A percentile compares a stretch with the other conserved stretches of the same genome.
Evolutionary conservation across 2,113 vertebrate species (phyloP).

Genomic region (Cygnus buccinator): DNA sequence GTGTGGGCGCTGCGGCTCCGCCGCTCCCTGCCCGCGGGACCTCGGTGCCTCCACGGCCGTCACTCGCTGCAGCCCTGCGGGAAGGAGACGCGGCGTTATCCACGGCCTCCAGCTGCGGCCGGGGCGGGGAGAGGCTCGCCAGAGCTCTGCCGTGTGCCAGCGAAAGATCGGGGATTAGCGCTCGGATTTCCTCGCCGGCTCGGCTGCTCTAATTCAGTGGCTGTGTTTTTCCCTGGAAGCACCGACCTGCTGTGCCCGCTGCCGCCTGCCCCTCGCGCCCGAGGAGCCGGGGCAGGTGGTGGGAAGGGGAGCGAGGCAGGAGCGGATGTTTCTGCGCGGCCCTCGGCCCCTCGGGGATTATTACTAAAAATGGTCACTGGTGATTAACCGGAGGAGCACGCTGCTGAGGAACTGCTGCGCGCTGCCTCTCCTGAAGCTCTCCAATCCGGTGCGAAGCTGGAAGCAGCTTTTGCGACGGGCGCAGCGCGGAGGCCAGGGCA

Average conservation of each 20-base stretch:
- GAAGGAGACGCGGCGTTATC: conserved; percentile 54
- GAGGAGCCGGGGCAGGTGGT: conserved; percentile 24
- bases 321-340: conserved; percentile 10
- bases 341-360: not conserved
- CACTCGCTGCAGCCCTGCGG: conserved; percentile 30
- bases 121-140: not conserved
- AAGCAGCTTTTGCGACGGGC: not conserved
- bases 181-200: conserved; percentile 26
- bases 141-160: conserved; percentile 24
- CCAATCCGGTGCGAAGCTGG: not conserved
- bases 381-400: not conserved
- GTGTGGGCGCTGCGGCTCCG: too few relatives aligned
- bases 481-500: not conserved
- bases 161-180: conserved; percentile 48
- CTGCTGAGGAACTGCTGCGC: not conserved
- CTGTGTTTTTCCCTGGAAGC: not conserved
- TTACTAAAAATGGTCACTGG: conserved; percentile 56
- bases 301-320: conserved; percentile 9
- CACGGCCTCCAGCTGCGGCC: conserved; percentile 30
- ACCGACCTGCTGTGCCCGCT: conserved; percentile 23
- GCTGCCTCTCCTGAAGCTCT: not conserved
- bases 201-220: conserved; percentile 28
- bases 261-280: not conserved
- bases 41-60: not conserved
- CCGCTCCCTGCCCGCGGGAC: conserved; percentile 15